Base-by-base conservation (phyloP, 2,888 invertebrate species). In the Ochlodes sylvanus region DNA sequence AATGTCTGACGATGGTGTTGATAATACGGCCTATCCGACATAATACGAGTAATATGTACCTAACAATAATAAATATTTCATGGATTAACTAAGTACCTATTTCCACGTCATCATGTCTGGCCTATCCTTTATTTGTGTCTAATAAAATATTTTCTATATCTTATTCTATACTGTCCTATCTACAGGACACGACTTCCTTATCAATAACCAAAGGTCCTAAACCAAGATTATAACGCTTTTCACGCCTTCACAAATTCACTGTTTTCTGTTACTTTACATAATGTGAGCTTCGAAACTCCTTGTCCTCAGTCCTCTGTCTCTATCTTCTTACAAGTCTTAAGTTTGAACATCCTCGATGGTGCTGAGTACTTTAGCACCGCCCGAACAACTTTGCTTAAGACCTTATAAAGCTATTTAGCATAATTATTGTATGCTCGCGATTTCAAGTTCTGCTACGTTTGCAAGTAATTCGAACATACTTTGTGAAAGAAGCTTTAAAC, bases 331-430 rank as follows among this genome's bases (percentile, higher is more conserved):
- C 72, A 58, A 41, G 58, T 60, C 38, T 62, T 69, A 79, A 79
- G 76, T 81, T 76, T 69, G 72, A 73, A 64, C 71, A 79, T 80
- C 80, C 81, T 79, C 77, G 75, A 75, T 79, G 79, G 79, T 82
- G 80, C 44, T 9, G 44, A 15, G 17, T 47, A 47, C 44, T 47
- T 47, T 74, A 69, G 76, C 76, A 82, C 78, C 79, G 79, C 76
- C 80, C 79, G 75, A 77, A 76, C 75, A 74, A 73, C 73, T 74
- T 70, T 65, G 76, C 75, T 73, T 77, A 79, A 79, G 78, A 79
- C 77, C 77, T 76, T 75, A 77, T 80, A 78, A 83, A 80, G 79
- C 79, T 82, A 82, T 86, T 47, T 84, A 84, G 73, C 82, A 84
- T 86, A 80, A 47, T 77, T 76, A 71, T 71, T 70, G 75, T 71